Evolutionary conservation across 2,797 vertebrate species (phyloP), one percentile per base, ranked within the genome.

Genomic region (Psittacula echo): DNA sequence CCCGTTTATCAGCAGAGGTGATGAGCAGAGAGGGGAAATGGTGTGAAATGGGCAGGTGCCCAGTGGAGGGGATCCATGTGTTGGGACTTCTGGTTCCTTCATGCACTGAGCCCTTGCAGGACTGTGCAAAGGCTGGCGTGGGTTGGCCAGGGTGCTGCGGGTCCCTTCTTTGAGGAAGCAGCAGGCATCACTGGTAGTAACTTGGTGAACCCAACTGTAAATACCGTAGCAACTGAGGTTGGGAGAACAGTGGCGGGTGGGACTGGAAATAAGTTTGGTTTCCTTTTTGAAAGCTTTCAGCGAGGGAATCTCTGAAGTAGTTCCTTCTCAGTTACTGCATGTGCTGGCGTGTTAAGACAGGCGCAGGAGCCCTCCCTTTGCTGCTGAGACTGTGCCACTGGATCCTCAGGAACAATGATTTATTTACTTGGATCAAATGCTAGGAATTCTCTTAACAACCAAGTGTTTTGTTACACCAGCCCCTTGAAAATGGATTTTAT

Each of bases 401-500:
- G 45, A 41, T 53, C 77, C 72, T 71, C 51, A 26, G 44, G 41
- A 85, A 37, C 26, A 44, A 14, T 45, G 12, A 85, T 76, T 85
- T 54, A 51, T 87, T 93, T 67, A 45, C 65, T 62, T 10, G 24
- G n/a, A 47, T 67, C 0, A 1, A 71, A 56, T 42, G 73, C 68
- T 37, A 5, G 71, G 68, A 41, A 26, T 93, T 87, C 68, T 85
- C 88, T 62, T 60, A 60, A 29, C 72, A 64, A 24, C 67, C 50
- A 65, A 80, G 72, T 60, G 4, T 78, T 94, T 92, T 94, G 91
- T 92, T 85, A 65, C 30, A 61, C 21, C 44, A 51, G 34, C 44
- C 68, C 39, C 26, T 78, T 39, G 78, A 53, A 96, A 94, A 94
- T 50, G 23, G 54, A 24, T 80, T 89, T 88, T 37, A 53, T 70